phyloP scores from a whole-genome alignment of 2,888 invertebrate species.

The Phaonia tiefii region DNA sequence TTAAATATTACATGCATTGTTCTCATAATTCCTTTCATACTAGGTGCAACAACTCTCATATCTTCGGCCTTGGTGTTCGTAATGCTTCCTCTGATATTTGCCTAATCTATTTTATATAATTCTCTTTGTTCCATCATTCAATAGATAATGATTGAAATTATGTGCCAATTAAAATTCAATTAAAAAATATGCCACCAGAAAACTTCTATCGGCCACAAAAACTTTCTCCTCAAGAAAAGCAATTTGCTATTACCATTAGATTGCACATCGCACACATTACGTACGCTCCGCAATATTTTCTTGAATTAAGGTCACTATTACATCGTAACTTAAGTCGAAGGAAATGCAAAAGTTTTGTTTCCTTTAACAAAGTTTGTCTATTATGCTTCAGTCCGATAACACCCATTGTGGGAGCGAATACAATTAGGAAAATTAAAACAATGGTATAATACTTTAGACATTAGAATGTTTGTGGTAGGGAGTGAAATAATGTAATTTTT shows the following conservation, averaged over 20 bases:
- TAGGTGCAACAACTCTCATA: too few species aligned
- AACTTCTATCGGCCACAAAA: constrained; percentile 20
- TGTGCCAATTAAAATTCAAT: constrained; percentile 40
- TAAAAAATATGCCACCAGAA: constrained; percentile 8
- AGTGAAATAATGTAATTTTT: too few species aligned
- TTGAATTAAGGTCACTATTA: constrained; percentile 11
- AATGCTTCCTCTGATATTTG: too few species aligned
- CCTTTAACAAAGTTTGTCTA: constrained; percentile 29
- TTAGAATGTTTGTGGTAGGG: too few species aligned
- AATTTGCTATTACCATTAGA: constrained; percentile 10
- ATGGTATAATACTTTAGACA: too few species aligned
- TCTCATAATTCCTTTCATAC: too few species aligned
- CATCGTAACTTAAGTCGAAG: not conserved
- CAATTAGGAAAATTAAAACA: constrained; percentile 56
- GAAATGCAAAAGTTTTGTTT: constrained; percentile 31
- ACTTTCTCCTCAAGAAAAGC: constrained; percentile 11
- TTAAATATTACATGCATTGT: too few species aligned
- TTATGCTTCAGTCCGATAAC: constrained; percentile 28
- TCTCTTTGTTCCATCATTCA: not conserved
- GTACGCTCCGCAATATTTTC: not conserved
- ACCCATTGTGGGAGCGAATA: constrained; percentile 51
- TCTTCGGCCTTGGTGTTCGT: too few species aligned
- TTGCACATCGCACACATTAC: not conserved
- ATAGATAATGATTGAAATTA: constrained; percentile 27
- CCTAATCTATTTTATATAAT: too few species aligned